Evolutionary conservation across 2,113 vertebrate genomes (phyloP), one percentile per base, ranked within the genome.

Genomic region (Bos javanicus): DNA sequence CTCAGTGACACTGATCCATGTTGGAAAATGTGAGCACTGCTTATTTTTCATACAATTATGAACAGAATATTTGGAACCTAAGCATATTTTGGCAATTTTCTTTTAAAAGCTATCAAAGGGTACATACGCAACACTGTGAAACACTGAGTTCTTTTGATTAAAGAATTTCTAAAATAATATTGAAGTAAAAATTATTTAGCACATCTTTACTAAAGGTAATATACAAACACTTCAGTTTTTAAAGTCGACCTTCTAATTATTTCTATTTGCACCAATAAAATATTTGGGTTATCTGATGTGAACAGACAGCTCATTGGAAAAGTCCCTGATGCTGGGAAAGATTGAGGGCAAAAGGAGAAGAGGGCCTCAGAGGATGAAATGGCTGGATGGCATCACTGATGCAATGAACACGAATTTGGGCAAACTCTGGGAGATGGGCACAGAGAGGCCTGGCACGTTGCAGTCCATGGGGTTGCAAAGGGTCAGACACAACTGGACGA

Each of bases 101-200:
- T 98, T 97, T 98, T 62, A 98, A 94, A 97, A 97, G 96, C 95
- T 94, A 16, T 54, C 48, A 28, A 52, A 94, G 90, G 95, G 50
- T 90, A 85, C 50, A 43, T n/a, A 80, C 92, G 97, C 97, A 90
- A 92, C 96, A 98, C 91, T 57, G 0, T 92, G 85, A 96, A 93
- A 97, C 78, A 19, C 19, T 60, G 96, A 95, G 90, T 87, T 80
- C 25, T 8, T 98, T 96, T 94, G 95, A 98, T 95, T 96, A 86
- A 90, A 97, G 93, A 97, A 97, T 98, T 98, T 95, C 93, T 97
- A 98, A 98, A 71, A 97, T 87, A 62, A 78, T 94, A 97, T 95
- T 0, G 92, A 98, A 95, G 83, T 54, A 26, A 93, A 92, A 60
- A 56, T 0, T 0, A 9, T 8, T 9, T 0, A 90, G 46, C 1